Percentiles rank a stretch among this genome's conserved stretches.
These are phyloP conservation scores for Trichechus manatus DNA, from an alignment of 2,113 vertebrate genomes.

Conservation along the genomic window DNA sequence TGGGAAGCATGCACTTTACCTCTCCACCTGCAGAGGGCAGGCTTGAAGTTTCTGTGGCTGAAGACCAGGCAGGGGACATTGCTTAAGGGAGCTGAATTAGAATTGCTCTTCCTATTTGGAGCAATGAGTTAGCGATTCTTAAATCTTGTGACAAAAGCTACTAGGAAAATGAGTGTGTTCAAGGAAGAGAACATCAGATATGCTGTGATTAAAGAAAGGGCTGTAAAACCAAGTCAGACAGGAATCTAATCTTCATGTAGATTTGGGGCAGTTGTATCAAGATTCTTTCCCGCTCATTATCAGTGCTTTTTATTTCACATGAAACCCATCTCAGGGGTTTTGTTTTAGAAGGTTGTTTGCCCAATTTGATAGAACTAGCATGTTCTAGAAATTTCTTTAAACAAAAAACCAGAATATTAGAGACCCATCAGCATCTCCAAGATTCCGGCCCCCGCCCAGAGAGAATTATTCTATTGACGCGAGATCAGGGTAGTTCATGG, in stretches of 20 bases:
- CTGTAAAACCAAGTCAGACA: slow-evolving; percentile 54
- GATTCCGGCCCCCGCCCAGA: background rate
- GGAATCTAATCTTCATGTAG: slow-evolving; percentile 57
- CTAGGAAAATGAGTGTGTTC: slow-evolving; percentile 51
- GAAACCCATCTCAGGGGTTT: background rate
- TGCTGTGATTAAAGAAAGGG: slow-evolving; percentile 45
- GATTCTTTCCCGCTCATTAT: slow-evolving; percentile 26
- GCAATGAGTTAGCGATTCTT: slow-evolving; percentile 71
- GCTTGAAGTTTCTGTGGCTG: slow-evolving; percentile 85
- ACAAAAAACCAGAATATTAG: background rate
- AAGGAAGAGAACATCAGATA: slow-evolving; percentile 63
- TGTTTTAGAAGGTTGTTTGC: slow-evolving; percentile 7
- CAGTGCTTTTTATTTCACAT: slow-evolving; percentile 41
- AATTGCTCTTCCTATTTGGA: slow-evolving; percentile 51
- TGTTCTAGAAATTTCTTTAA: slow-evolving; percentile 51
- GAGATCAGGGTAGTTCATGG: background rate
- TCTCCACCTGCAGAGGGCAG: slow-evolving; percentile 91
- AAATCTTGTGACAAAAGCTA: slow-evolving; percentile 64
- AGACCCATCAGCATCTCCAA: background rate
- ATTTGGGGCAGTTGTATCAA: slow-evolving; percentile 8
- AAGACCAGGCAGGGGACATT: background rate
- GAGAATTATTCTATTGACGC: background rate
- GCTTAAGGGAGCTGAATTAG: background rate
- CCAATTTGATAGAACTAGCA: background rate
- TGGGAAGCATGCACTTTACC: slow-evolving; percentile 73